Evolutionary conservation across 2,113 vertebrate genomes (phyloP).

Genomic region (Oceanodroma tethys): DNA sequence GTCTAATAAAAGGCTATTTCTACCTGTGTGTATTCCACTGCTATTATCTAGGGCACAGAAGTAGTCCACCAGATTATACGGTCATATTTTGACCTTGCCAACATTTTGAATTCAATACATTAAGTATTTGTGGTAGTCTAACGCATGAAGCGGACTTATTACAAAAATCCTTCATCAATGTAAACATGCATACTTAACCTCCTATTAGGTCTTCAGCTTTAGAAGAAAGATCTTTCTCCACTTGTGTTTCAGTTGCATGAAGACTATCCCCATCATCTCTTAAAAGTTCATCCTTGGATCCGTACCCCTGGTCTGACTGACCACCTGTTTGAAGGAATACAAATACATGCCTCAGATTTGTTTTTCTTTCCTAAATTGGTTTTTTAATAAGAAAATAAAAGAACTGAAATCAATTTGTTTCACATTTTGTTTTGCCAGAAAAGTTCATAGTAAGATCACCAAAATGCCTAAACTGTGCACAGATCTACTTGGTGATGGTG

Average conservation of each 20-base stretch:
- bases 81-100: background rate
- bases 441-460: background rate
- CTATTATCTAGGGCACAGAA: background rate
- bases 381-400: background rate
- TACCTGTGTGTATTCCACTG: background rate
- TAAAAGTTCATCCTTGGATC: conserved; percentile 88
- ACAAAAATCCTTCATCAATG: background rate
- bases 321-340: conserved; percentile 66
- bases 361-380: background rate
- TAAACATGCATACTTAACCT: conserved; percentile 67
- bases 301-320: conserved; percentile 88
- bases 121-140: background rate
- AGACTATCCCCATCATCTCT: conserved; percentile 72
- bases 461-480: background rate
- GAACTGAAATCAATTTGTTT: background rate
- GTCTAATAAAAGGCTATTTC: background rate
- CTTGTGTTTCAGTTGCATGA: conserved; percentile 34
- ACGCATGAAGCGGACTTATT: background rate
- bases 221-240: conserved; percentile 27
- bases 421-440: background rate
- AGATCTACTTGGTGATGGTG: background rate
- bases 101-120: background rate
- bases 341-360: background rate
- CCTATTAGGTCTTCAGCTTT: conserved; percentile 17
- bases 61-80: background rate